Base-by-base conservation (phyloP, 2,888 invertebrate genomes). In the Incurvaria masculella region DNA sequence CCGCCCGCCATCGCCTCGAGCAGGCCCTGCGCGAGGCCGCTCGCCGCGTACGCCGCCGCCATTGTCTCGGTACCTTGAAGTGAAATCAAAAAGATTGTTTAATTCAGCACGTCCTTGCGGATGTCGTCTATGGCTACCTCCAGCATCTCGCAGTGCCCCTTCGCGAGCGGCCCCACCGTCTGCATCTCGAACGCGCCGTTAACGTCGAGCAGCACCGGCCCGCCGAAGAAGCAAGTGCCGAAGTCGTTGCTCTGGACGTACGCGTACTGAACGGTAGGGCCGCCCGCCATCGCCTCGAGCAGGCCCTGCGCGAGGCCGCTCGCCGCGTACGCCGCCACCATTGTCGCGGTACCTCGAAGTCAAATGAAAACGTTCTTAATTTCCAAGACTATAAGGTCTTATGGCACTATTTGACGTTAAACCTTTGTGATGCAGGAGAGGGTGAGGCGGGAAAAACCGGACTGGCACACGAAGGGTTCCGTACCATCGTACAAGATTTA, bases 311-410 rank as follows among this genome's bases (percentile, higher is more conserved):
- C 76, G 60, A 88, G 87, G 44, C 80, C 59, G 4, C 81, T 73
- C 14, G 81, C 83, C 46, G 87, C 84, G 56, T 74, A 84, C 0
- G 88, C 87, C 68, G 83, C n/a, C n/a, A n/a, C n/a, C n/a, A n/a
- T n/a, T n/a, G n/a, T n/a, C n/a, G n/a, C n/a, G n/a, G n/a, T n/a
- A n/a, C n/a, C n/a, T n/a, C n/a, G n/a, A n/a, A n/a, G n/a, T n/a
- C n/a, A n/a, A n/a, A n/a, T n/a, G n/a, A n/a, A n/a, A n/a, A n/a
- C n/a, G n/a, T n/a, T n/a, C n/a, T n/a, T n/a, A n/a, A n/a, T n/a
- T n/a, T n/a, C n/a, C n/a, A n/a, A n/a, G n/a, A n/a, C n/a, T n/a
- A n/a, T n/a, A n/a, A n/a, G n/a, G n/a, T n/a, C n/a, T n/a, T n/a
- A n/a, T n/a, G n/a, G n/a, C n/a, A n/a, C n/a, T n/a, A n/a, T n/a